These are phyloP conservation scores for Synaphobranchus kaupii DNA, from an alignment of 2,797 vertebrate species.

Conservation along the genomic window DNA sequence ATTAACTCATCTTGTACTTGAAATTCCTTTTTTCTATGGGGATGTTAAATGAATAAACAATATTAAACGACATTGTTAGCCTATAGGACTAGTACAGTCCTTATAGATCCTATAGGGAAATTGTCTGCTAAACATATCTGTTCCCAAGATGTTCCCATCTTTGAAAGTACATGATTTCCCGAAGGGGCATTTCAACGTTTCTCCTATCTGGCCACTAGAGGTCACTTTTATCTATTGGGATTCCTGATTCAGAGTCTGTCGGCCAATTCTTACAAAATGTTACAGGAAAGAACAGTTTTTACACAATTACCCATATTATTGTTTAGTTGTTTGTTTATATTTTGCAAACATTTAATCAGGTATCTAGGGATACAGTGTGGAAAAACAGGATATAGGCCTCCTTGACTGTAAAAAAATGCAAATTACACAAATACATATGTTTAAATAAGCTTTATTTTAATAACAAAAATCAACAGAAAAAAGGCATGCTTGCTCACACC, in stretches of 20 bases:
- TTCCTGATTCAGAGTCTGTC: not conserved
- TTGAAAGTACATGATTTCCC: no score
- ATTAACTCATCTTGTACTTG: not conserved
- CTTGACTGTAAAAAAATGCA: not conserved
- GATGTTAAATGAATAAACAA: no score
- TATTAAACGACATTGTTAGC: no score
- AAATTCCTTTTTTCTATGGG: not conserved
- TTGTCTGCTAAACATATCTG: no score
- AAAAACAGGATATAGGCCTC: not conserved
- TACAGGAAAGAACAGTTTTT: not conserved
- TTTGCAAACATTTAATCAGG: not conserved
- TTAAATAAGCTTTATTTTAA: slow-evolving; percentile 19
- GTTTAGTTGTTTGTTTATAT: not conserved
- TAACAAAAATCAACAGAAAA: not conserved
- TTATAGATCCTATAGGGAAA: not conserved
- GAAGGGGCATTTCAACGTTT: not conserved
- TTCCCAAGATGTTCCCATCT: no score
- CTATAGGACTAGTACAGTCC: no score
- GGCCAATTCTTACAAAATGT: not conserved
- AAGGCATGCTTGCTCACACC: not conserved
- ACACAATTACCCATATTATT: not conserved
- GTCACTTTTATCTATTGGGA: not conserved
- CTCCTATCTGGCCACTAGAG: not conserved
- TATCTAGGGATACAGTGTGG: not conserved
- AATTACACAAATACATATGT: not conserved